Percentiles rank a stretch among this genome's conserved stretches.
Conservation (phyloP, 2,797 vertebrate genomes). For the Podarcis lilfordi region DNA sequence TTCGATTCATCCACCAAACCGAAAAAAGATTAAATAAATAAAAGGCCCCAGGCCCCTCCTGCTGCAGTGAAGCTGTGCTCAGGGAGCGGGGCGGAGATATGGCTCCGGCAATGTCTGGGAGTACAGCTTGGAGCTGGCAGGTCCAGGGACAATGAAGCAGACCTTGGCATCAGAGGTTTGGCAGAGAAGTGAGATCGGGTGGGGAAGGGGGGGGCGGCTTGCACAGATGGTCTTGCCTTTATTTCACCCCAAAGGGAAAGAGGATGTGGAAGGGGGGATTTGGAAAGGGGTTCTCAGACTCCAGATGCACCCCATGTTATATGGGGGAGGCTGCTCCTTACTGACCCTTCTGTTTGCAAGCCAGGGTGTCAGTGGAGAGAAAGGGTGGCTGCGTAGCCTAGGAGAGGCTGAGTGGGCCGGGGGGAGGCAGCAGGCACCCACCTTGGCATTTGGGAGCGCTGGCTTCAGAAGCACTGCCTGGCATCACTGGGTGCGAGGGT, state of each 20-base stretch:
- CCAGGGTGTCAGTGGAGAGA: neutral
- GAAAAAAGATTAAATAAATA: constrained; percentile 26
- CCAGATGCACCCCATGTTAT: constrained; percentile 1
- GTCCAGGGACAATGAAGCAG: constrained; percentile 33
- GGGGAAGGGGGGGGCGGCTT: constrained; percentile 12
- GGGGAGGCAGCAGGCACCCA: neutral
- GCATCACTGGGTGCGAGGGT: neutral
- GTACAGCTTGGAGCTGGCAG: constrained; percentile 28
- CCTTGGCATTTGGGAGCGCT: neutral
- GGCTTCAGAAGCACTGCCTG: neutral
- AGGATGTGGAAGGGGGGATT: neutral
- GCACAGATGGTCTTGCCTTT: constrained; percentile 48
- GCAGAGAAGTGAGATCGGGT: constrained; percentile 35
- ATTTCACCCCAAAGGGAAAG: constrained; percentile 32
- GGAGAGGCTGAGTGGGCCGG: neutral
- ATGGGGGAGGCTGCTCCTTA: neutral
- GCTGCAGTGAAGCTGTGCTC: neutral
- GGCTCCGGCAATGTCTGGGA: constrained; percentile 16
- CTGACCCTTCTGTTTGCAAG: constrained; percentile 1
- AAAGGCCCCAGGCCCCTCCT: constrained; percentile 27
- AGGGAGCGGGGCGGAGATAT: constrained; percentile 16
- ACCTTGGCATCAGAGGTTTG: constrained; percentile 39
- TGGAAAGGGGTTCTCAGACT: constrained; percentile 9
- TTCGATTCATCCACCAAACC: constrained; percentile 15
- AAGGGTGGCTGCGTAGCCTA: neutral